These are phyloP conservation scores for Maniola jurtina DNA, from an alignment of 1,140 invertebrate species.

Conservation along the genomic window DNA sequence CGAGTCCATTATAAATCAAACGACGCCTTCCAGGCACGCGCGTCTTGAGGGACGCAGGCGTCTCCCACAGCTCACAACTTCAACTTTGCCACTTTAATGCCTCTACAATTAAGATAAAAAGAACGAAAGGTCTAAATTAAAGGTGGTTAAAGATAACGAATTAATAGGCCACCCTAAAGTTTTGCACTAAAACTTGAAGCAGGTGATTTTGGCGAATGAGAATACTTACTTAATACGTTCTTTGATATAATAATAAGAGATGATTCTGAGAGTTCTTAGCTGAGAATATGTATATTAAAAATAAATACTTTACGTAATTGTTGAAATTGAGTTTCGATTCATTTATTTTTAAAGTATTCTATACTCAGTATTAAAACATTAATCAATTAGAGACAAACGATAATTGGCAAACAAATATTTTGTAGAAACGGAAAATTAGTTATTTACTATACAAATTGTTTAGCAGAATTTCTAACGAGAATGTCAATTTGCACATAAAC, in stretches of 20 bases:
- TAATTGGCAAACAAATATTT: no score
- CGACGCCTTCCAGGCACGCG: slow-evolving; percentile 74
- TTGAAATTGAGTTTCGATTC: no score
- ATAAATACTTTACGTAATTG: neutral
- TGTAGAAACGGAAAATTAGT: neutral
- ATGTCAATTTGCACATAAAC: slow-evolving; percentile 30
- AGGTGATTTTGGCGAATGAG: slow-evolving; percentile 31
- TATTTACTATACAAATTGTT: neutral
- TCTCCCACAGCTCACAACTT: slow-evolving; percentile 64
- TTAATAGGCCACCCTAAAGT: slow-evolving; percentile 65
- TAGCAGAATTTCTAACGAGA: slow-evolving; percentile 4
- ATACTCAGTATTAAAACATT: no score
- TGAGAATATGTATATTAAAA: neutral
- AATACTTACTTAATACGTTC: slow-evolving; percentile 16
- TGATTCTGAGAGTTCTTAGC: neutral
- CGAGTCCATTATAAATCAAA: slow-evolving; percentile 79
- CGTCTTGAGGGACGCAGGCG: slow-evolving; percentile 70
- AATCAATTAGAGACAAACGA: no score
- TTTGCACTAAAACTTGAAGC: slow-evolving; percentile 46
- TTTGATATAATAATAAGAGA: neutral
- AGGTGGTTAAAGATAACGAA: slow-evolving; percentile 76
- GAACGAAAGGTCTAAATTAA: slow-evolving; percentile 74
- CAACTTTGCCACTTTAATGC: slow-evolving; percentile 73
- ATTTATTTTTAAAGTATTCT: no score
- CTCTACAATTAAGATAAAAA: slow-evolving; percentile 79